Conservation (phyloP, 1,140 invertebrate species). For the Steinernema feltiae region DNA sequence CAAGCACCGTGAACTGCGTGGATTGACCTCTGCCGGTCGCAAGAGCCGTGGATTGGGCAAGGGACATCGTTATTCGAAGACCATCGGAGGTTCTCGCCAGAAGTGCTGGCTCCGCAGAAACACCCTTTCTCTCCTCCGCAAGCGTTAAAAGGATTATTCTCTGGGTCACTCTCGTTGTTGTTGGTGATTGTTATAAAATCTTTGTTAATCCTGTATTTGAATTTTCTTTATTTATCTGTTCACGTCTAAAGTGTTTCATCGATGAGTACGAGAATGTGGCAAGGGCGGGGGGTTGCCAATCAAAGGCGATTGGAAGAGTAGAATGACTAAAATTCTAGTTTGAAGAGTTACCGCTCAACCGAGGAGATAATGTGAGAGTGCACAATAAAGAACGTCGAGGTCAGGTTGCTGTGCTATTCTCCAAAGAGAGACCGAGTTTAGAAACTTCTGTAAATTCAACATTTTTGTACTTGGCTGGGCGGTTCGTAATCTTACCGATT, state of each 20-base stretch:
- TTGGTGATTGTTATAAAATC: slow-evolving; percentile 2
- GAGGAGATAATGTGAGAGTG: background rate
- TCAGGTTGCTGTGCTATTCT: background rate
- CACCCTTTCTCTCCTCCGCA: slow-evolving; percentile 82
- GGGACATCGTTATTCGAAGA: slow-evolving; percentile 83
- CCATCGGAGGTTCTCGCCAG: slow-evolving; percentile 86
- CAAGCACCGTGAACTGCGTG: slow-evolving; percentile 95
- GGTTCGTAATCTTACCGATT: background rate
- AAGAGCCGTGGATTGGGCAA: slow-evolving; percentile 95
- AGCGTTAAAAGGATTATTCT: slow-evolving; percentile 70
- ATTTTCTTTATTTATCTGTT: background rate
- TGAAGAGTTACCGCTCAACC: too few species aligned
- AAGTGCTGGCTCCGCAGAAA: slow-evolving; percentile 89
- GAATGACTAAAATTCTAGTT: too few species aligned
- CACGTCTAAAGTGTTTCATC: background rate
- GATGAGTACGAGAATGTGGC: background rate
- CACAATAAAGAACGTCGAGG: background rate
- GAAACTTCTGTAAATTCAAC: too few species aligned
- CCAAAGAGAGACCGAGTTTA: too few species aligned
- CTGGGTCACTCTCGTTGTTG: background rate
- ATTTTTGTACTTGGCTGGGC: too few species aligned
- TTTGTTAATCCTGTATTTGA: background rate
- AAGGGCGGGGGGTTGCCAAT: too few species aligned
- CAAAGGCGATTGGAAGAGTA: too few species aligned
- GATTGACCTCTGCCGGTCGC: slow-evolving; percentile 87